Conservation (phyloP, 2,888 invertebrate species). For the Campaea margaritaria region DNA sequence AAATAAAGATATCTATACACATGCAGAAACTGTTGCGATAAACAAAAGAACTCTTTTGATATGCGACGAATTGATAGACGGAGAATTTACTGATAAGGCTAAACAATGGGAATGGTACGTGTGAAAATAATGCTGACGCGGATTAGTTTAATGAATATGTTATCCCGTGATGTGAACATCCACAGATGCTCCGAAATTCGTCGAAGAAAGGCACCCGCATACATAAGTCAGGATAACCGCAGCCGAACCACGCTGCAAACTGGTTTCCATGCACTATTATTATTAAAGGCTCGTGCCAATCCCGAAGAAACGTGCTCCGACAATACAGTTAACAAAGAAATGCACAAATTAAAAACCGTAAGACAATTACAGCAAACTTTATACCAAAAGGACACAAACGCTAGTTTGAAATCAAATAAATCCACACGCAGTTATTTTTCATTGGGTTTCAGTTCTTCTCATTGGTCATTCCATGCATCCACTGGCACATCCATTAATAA, state of each 20-base stretch:
- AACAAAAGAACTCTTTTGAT: conserved; percentile 32
- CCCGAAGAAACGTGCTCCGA: conserved; percentile 71
- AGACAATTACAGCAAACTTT: conserved; percentile 65
- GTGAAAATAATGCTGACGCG: conserved; percentile 41
- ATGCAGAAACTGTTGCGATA: conserved; percentile 35
- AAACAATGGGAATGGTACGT: conserved; percentile 33
- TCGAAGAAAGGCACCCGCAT: conserved; percentile 77
- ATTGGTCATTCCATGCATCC: conserved; percentile 75
- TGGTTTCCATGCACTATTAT: conserved; percentile 83
- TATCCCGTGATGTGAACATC: conserved; percentile 30
- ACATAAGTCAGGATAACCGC: conserved; percentile 78
- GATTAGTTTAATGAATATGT: background rate
- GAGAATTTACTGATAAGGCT: conserved; percentile 36
- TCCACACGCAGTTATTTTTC: conserved; percentile 71
- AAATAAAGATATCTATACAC: conserved; percentile 28
- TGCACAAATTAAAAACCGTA: conserved; percentile 58
- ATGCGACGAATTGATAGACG: conserved; percentile 25
- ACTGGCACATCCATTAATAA: conserved; percentile 81
- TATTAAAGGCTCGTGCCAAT: conserved; percentile 84
- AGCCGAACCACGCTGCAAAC: conserved; percentile 81
- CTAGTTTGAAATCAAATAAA: conserved; percentile 59
- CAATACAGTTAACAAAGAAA: conserved; percentile 68
- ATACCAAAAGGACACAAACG: conserved; percentile 83
- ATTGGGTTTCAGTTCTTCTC: conserved; percentile 58
- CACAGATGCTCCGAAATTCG: conserved; percentile 64